These are phyloP conservation scores for Trichonephila clavipes DNA, from an alignment of 1,140 invertebrate species.

Conservation along the genomic window DNA sequence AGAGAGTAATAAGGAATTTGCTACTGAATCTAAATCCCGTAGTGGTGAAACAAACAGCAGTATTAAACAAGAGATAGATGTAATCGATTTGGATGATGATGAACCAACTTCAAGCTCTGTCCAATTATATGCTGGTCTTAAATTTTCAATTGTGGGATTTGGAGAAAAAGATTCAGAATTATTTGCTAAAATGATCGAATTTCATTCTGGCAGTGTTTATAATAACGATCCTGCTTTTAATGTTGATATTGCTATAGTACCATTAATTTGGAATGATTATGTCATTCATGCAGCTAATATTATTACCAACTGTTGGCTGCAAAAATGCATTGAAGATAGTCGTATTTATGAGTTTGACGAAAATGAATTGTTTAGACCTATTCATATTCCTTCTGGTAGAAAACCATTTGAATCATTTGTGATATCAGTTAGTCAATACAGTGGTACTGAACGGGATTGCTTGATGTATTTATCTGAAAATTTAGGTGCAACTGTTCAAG, in stretches of 20 bases:
- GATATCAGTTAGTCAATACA: conserved; percentile 89
- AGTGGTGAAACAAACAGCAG: neutral
- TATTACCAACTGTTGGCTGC: conserved; percentile 81
- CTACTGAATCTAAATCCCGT: neutral
- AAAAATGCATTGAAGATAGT: conserved; percentile 84
- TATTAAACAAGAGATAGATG: neutral
- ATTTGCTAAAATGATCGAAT: conserved; percentile 70
- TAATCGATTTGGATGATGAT: conserved; percentile 16
- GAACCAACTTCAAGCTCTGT: neutral
- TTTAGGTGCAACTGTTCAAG: conserved; percentile 87
- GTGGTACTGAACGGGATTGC: conserved; percentile 86
- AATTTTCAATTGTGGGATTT: conserved; percentile 67
- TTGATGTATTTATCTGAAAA: conserved; percentile 86
- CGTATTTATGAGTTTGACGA: conserved; percentile 84
- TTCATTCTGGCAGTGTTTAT: conserved; percentile 55
- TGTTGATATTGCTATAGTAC: conserved; percentile 71
- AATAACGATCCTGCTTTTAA: neutral
- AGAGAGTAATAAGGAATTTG: too few relatives aligned
- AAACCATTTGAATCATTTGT: conserved; percentile 87
- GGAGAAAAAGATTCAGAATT: conserved; percentile 79
- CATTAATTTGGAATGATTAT: conserved; percentile 81
- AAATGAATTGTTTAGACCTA: conserved; percentile 84
- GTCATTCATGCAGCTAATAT: conserved; percentile 81
- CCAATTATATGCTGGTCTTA: conserved; percentile 67
- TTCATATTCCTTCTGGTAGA: conserved; percentile 81